These are phyloP conservation scores for Microcaecilia unicolor DNA, from an alignment of 2,797 vertebrate species.

Conservation along the genomic window DNA sequence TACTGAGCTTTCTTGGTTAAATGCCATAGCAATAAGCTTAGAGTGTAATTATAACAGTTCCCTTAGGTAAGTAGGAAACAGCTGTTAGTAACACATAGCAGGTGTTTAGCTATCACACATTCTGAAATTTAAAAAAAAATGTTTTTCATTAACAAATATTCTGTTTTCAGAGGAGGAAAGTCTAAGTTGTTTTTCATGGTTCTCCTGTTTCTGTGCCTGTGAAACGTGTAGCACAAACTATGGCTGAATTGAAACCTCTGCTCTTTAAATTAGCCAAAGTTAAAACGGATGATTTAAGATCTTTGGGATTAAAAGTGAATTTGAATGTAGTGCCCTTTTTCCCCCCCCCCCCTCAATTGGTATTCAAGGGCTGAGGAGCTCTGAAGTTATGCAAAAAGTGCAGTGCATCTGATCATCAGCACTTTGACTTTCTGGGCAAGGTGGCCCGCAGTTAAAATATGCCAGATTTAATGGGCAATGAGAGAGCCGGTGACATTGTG, in stretches of 20 bases:
- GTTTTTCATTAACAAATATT: slow-evolving; percentile 66
- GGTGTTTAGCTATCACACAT: slow-evolving; percentile 65
- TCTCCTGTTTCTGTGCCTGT: slow-evolving; percentile 32
- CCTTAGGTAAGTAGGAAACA: slow-evolving; percentile 63
- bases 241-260: slow-evolving; percentile 34
- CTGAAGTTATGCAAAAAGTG: slow-evolving; percentile 23
- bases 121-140: slow-evolving; percentile 52
- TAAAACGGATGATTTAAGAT: slow-evolving; percentile 29
- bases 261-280: slow-evolving; percentile 35
- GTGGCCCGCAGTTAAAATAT: slow-evolving; percentile 4
- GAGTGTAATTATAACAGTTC: slow-evolving; percentile 61
- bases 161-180: no score
- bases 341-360: no score
- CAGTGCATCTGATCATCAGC: slow-evolving; percentile 7
- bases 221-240: slow-evolving; percentile 26
- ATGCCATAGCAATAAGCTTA: slow-evolving; percentile 51
- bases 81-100: slow-evolving; percentile 61
- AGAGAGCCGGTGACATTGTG: not conserved
- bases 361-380: slow-evolving; percentile 6
- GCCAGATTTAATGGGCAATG: not conserved
- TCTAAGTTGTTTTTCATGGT: no score
- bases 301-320: slow-evolving; percentile 30
- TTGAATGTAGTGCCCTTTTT: slow-evolving; percentile 20
- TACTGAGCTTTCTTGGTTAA: slow-evolving; percentile 49
- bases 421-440: not conserved